Evolutionary conservation across 2,888 invertebrate genomes (phyloP), one percentile per base, ranked within the genome.

Genomic region (Erebia epiphron): DNA sequence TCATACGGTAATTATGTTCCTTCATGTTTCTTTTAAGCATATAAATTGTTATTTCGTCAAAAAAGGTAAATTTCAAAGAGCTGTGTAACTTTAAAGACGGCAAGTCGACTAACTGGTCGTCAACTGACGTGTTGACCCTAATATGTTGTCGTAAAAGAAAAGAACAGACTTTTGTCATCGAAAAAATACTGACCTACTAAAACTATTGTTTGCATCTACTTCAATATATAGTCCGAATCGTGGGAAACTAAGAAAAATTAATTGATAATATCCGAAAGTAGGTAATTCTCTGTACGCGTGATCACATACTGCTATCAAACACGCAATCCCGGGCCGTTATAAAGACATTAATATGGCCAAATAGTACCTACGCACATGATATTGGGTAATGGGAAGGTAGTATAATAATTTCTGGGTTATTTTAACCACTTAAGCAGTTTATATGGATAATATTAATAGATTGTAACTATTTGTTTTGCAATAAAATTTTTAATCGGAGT

Each of bases 311-410:
- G 86, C 80, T 77, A 72, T 79, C 82, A 80, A 81, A 79, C 91
- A 92, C 91, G 92, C 92, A 78, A 90, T 81, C 83, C 79, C 73
- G n/a, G n/a, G n/a, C n/a, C n/a, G 85, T 84, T 91, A 91, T 91
- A 88, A 86, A 92, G 90, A 90, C 88, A 88, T 91, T 87, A 89
- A 88, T 83, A 85, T 80, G 77, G 73, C 70, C 72, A 74, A 75
- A 79, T 21, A 79, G 18, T 80, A n/a, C n/a, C n/a, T n/a, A 82
- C 78, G 79, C 79, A 82, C 82, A 82, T 84, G 81, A 86, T 84
- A 83, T 83, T 85, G 52, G 79, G 81, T 86, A 81, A 85, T 83
- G 79, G 81, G 76, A 77, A 72, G 71, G 62, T 73, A 71, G 68
- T 67, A 62, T 71, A 72, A 75, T 74, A 72, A 67, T 67, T 75